Evolutionary conservation across 2,797 vertebrate genomes (phyloP), one percentile per base, ranked within the genome.

Genomic region (Artibeus lituratus): DNA sequence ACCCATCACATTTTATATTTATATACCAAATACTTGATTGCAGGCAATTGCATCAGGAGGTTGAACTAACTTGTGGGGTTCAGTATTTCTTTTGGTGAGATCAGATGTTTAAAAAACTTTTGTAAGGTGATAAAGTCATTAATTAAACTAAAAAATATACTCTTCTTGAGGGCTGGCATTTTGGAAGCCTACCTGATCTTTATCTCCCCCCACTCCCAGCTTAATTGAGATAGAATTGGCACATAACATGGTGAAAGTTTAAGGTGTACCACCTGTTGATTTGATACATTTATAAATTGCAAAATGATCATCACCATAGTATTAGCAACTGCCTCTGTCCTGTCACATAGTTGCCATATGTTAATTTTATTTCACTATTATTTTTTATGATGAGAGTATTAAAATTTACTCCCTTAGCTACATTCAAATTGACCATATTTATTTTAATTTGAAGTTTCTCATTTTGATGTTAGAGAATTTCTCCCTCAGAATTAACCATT

Each of bases 1-100:
- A 74, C 8, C 2, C 9, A 47, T 77, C 10, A 37, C 7, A 47
- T 82, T 91, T 85, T 83, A 35, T 86, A 37, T 82, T 86, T 93
- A 76, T 87, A 83, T 93, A 78, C 19, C 37, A 87, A 81, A 85
- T 82, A 69, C 67, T 94, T 87, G 72, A 59, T 82, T 72, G 24
- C 49, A 62, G 24, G 67, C 24, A 85, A 85, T 86, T 53, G 15
- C 26, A 49, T 26, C 26, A 92, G 26, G 10, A 94, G 94, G 26
- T 78, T 92, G 70, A 92, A 59, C 8, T 19, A 29, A 72, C 24
- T 7, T 86, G 62, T 37, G 65, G 32, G n/a, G 53, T 44, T 44
- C 44, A 44, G 4, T 10, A 19, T n/a, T 84, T 83, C 29, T 62
- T 95, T 65, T 82, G 37, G 80, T 59, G 16, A 69, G 80, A 59